phyloP scores from a whole-genome alignment of 2,113 vertebrate genomes.

The Polyodon spathula region DNA sequence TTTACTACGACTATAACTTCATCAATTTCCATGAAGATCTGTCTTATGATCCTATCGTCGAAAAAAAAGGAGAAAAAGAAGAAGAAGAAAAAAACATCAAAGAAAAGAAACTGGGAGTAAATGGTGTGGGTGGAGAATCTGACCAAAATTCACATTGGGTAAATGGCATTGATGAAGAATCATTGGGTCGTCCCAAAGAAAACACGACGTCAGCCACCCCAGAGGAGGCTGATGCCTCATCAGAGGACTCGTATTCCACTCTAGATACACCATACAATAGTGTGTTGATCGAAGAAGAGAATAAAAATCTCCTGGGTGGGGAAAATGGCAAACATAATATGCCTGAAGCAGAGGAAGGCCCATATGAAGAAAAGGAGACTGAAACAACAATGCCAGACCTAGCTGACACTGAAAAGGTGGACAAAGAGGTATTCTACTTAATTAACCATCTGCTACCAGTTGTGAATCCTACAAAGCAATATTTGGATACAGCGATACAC shows the following conservation, averaged over 20 bases:
- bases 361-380: accelerated
- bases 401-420: constrained; percentile 11
- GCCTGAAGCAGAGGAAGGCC: constrained; percentile 21
- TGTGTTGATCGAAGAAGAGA: too few species aligned
- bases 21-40: constrained; percentile 93
- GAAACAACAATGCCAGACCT: constrained; percentile 5
- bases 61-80: constrained; percentile 27
- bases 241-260: too few species aligned
- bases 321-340: constrained; percentile 11
- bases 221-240: too few species aligned
- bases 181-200: not conserved
- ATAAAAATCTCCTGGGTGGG: too few species aligned
- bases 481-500: constrained; percentile 18
- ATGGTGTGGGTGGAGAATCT: not conserved
- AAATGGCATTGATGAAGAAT: not conserved
- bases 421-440: not conserved
- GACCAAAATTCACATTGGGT: too few species aligned
- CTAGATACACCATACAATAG: too few species aligned
- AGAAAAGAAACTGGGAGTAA: not conserved
- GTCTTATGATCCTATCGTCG: constrained; percentile 53
- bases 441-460: constrained; percentile 45
- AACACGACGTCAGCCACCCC: too few species aligned
- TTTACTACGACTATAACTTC: constrained; percentile 97
- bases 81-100: not conserved
- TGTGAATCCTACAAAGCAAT: constrained; percentile 10